Evolutionary conservation across 2,797 vertebrate genomes (phyloP).

Genomic region (Urosaurus nigricauda): DNA sequence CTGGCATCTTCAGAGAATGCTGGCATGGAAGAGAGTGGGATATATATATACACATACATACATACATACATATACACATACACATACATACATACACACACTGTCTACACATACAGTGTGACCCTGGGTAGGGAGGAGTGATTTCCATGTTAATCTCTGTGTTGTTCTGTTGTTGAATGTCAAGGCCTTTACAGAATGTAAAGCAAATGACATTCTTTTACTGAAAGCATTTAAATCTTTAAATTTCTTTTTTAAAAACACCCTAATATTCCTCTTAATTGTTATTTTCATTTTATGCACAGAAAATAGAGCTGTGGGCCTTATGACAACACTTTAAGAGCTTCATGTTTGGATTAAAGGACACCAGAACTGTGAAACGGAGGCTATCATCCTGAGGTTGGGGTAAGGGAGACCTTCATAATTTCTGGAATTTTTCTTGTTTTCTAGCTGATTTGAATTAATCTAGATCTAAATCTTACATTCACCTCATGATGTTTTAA

Average conservation of each 20-base stretch:
- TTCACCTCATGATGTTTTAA: neutral
- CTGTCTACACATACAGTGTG: too few relatives aligned
- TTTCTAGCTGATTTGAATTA: neutral
- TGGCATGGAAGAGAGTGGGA: too few relatives aligned
- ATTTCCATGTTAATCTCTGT: too few relatives aligned
- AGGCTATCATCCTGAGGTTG: conserved; percentile 26
- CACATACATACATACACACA: too few relatives aligned
- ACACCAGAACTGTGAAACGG: conserved; percentile 25
- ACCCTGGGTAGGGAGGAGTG: too few relatives aligned
- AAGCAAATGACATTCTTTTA: neutral
- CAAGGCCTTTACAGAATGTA: too few relatives aligned
- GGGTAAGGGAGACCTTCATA: conserved; percentile 19
- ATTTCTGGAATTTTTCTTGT: neutral
- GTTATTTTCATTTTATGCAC: neutral
- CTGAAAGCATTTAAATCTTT: neutral
- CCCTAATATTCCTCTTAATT: neutral
- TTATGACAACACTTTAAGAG: conserved; percentile 36
- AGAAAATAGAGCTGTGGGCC: conserved; percentile 24
- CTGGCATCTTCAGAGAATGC: too few relatives aligned
- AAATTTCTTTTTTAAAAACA: neutral
- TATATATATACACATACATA: too few relatives aligned
- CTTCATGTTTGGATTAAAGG: conserved; percentile 20
- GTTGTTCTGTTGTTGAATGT: too few relatives aligned
- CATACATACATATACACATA: too few relatives aligned
- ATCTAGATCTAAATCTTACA: neutral